A percentile compares a stretch with the other conserved stretches of the same genome.
These are phyloP conservation scores for Hoplostethus atlanticus DNA, from an alignment of 2,797 vertebrate species.

Conservation along the genomic window DNA sequence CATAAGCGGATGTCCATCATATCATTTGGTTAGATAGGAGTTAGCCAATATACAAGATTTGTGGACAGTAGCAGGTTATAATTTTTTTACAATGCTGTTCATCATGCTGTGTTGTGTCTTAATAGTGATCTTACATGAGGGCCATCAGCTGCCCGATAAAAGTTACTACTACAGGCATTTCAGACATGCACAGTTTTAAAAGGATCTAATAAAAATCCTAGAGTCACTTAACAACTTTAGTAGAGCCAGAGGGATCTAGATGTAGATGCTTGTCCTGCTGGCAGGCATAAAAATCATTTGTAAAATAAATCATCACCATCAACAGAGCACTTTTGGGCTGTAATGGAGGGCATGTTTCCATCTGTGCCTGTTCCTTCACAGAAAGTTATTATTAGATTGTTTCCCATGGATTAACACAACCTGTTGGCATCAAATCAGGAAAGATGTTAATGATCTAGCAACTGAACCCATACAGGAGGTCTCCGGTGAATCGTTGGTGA, in stretches of 20 bases:
- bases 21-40: no score
- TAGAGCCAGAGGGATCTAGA: constrained; percentile 6
- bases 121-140: not conserved
- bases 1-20: no score
- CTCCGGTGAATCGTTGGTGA: constrained; percentile 31
- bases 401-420: constrained; percentile 46
- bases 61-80: no score
- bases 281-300: not conserved
- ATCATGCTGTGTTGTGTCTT: no score
- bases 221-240: constrained; percentile 8
- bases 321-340: not conserved
- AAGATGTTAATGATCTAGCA: constrained; percentile 42
- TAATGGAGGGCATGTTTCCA: constrained; percentile 8
- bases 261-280: not conserved
- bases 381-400: constrained; percentile 29
- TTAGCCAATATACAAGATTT: no score
- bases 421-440: constrained; percentile 45
- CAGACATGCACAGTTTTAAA: not conserved
- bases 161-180: constrained; percentile 4
- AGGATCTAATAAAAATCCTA: constrained; percentile 19
- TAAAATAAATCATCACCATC: not conserved
- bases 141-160: not conserved
- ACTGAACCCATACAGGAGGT: constrained; percentile 43
- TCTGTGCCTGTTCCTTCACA: constrained; percentile 31
- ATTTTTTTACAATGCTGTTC: no score